Base-by-base conservation (phyloP, 2,797 vertebrate species). In the Malacoctenus gilli region DNA sequence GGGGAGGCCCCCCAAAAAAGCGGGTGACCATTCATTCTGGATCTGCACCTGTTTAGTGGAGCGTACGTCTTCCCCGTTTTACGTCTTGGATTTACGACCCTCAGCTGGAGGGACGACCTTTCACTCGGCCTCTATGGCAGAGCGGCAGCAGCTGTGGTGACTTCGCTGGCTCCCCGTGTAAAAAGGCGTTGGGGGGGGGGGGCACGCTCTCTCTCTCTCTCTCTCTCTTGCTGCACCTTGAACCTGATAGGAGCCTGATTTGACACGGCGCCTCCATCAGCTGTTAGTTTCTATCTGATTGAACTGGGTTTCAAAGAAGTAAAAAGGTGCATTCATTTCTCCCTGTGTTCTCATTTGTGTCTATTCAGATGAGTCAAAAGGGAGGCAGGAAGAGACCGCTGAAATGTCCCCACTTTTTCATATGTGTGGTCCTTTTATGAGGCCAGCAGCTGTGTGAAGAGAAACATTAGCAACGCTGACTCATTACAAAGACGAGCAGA, bases 101-200 rank as follows among this genome's bases (percentile, higher is more conserved):
- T 86, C 90, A 91, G 89, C 89, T 91, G 89, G 86, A 80, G 77
- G 68, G 77, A 34, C 65, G 65, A 87, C 85, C 84, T 87, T 86
- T 80, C 64, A 73, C 71, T 83, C 72, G 22, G 75, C 79, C 71
- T 77, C 77, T 59, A 42, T 77, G 53, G 83, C 72, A 74, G 64
- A 71, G 80, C 52, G 9, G 32, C 60, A 53, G 85, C 89, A 90
- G 87, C 87, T 88, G 88, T 76, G 75, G 75, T 73, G 72, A 80
- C 82, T 86, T 87, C 63, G 82, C 79, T 72, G 85, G 63, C 68
- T 79, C 72, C 75, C 72, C 32, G 43, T 76, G 72, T 60, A 75
- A 60, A 77, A 59, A 73, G 81, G 53, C 32, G 15, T 52, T 0
- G 44, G 54, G 46, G 58, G 54, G 31, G 20, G 54, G 46, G 58